phyloP scores from a whole-genome alignment of 2,888 invertebrate species.

The Seira sanloemensis region DNA sequence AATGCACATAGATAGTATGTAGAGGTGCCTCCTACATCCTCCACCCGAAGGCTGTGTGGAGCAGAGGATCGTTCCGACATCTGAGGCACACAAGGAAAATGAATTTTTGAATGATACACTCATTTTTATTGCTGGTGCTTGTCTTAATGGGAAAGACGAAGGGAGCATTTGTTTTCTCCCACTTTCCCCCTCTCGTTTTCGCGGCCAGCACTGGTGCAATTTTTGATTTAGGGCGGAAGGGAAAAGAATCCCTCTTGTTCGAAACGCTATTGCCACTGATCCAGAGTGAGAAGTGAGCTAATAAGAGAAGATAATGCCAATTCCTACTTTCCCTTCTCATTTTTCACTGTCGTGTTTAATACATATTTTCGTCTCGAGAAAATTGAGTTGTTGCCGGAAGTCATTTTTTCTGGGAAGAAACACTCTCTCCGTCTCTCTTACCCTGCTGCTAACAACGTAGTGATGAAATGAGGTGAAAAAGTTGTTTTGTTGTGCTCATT shows the following conservation, averaged over 20 bases:
- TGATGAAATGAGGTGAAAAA: not conserved
- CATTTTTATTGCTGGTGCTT: not conserved
- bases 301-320: not conserved
- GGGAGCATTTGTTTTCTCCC: not conserved
- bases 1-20: not conserved
- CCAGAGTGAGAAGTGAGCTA: not conserved
- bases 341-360: slow-evolving; percentile 1
- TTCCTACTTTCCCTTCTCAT: not conserved
- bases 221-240: not conserved
- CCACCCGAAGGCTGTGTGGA: too few relatives aligned
- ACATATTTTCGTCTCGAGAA: not conserved
- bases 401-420: not conserved
- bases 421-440: too few relatives aligned
- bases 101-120: slow-evolving; percentile 9
- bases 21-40: too few relatives aligned
- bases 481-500: slow-evolving; percentile 6
- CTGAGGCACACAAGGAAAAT: not conserved
- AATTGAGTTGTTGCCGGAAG: slow-evolving; percentile 6
- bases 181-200: too few relatives aligned
- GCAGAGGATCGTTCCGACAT: not conserved
- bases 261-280: too few relatives aligned
- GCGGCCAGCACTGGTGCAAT: not conserved
- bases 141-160: slow-evolving; percentile 15
- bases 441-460: not conserved
- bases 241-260: too few relatives aligned